These are phyloP conservation scores for Dinocampus coccinellae DNA, from an alignment of 2,888 invertebrate species.

Conservation along the genomic window DNA sequence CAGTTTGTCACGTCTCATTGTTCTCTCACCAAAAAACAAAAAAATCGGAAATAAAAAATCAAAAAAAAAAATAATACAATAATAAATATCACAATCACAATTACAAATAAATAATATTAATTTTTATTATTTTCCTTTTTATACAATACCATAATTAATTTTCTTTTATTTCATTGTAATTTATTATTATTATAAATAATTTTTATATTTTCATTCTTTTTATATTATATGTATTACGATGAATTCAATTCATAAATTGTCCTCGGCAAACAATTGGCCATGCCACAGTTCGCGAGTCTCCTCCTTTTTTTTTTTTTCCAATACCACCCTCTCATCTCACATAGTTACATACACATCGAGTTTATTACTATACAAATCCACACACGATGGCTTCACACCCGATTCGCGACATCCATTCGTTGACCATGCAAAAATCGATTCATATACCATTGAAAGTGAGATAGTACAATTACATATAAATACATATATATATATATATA, in stretches of 20 bases:
- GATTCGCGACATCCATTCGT: slow-evolving; percentile 17
- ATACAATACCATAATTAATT: too few relatives aligned
- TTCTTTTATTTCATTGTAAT: too few relatives aligned
- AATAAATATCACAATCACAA: neutral
- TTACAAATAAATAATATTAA: neutral
- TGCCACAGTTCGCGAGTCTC: slow-evolving; percentile 23
- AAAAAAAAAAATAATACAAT: too few relatives aligned
- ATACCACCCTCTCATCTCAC: neutral
- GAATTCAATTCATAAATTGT: slow-evolving; percentile 32
- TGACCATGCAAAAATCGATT: slow-evolving; percentile 23
- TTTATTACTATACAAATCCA: slow-evolving; percentile 34
- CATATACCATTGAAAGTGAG: neutral
- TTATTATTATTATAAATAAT: too few relatives aligned
- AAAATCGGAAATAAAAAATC: neutral
- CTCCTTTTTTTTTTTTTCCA: neutral
- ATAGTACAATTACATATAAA: neutral
- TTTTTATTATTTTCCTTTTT: neutral
- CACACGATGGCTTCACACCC: slow-evolving; percentile 36
- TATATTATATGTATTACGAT: slow-evolving; percentile 6
- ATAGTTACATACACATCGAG: neutral
- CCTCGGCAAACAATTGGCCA: slow-evolving; percentile 31
- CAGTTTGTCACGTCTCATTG: slow-evolving; percentile 27
- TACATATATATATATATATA: neutral
- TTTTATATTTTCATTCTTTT: slow-evolving; percentile 8
- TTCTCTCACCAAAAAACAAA: slow-evolving; percentile 32